Percentiles rank a stretch among this genome's conserved stretches.
These are phyloP conservation scores for Drosophila repletoides DNA, from an alignment of 1,140 invertebrate genomes.

Conservation along the genomic window DNA sequence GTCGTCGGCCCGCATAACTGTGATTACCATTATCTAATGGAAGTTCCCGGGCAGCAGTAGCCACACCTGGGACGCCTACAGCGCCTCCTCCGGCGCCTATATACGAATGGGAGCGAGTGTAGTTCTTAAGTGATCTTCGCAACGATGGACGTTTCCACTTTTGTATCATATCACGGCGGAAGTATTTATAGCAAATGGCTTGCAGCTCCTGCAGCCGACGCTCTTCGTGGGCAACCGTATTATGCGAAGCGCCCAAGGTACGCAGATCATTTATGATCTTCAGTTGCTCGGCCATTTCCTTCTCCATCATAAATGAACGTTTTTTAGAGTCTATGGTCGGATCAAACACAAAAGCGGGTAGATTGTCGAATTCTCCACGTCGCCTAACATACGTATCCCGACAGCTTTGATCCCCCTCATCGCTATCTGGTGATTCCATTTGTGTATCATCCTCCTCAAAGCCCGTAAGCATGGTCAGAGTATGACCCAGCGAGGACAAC, in stretches of 20 bases:
- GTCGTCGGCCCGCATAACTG: slow-evolving; percentile 55
- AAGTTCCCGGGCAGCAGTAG: slow-evolving; percentile 36
- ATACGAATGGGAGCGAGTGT: slow-evolving; percentile 77
- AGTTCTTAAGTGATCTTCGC: slow-evolving; percentile 69
- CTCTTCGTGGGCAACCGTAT: slow-evolving; percentile 95
- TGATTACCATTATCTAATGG: slow-evolving; percentile 58
- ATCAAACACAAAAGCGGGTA: slow-evolving; percentile 94
- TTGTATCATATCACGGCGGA: slow-evolving; percentile 85
- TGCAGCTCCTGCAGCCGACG: slow-evolving; percentile 95
- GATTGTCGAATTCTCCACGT: slow-evolving; percentile 85
- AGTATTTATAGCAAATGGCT: slow-evolving; percentile 94
- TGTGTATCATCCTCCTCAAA: slow-evolving; percentile 92
- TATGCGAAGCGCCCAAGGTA: slow-evolving; percentile 93
- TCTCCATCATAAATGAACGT: slow-evolving; percentile 96
- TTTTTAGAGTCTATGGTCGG: slow-evolving; percentile 93
- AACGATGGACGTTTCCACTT: slow-evolving; percentile 79
- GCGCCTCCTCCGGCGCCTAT: slow-evolving; percentile 51
- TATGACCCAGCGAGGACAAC: slow-evolving; percentile 95
- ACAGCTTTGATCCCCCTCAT: slow-evolving; percentile 86
- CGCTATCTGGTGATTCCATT: slow-evolving; percentile 89
- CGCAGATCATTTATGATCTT: slow-evolving; percentile 96
- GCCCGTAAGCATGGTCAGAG: slow-evolving; percentile 95
- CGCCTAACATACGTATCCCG: slow-evolving; percentile 83
- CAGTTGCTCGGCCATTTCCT: slow-evolving; percentile 98
- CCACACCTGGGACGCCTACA: slow-evolving; percentile 12